phyloP scores from a whole-genome alignment of 2,888 invertebrate genomes.

The Lepetodrilus schrolli region DNA sequence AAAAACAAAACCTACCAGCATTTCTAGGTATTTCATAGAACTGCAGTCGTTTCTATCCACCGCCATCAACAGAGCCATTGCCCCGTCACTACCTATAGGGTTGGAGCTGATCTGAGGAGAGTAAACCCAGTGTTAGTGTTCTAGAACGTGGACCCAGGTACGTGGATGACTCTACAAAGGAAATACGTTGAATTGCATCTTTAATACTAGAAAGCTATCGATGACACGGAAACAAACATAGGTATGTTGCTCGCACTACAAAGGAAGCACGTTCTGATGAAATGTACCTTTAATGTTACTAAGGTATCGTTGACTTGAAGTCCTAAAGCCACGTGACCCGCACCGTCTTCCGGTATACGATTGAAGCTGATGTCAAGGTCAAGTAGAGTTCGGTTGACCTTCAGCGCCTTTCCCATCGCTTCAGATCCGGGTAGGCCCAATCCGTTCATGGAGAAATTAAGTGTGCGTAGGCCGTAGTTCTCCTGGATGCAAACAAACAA shows the following conservation, averaged over 20 bases:
- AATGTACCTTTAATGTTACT: conserved; percentile 58
- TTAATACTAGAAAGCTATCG: too few species aligned
- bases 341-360: conserved; percentile 67
- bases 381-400: conserved; percentile 65
- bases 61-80: conserved; percentile 56
- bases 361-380: conserved; percentile 70
- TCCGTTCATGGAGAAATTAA: conserved; percentile 71
- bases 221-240: not conserved
- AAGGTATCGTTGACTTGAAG: conserved; percentile 65
- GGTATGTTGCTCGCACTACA: not conserved
- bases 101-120: conserved; percentile 66
- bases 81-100: conserved; percentile 61
- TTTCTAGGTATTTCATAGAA: conserved; percentile 56
- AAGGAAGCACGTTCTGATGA: too few species aligned
- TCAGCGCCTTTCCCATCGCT: conserved; percentile 64
- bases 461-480: conserved; percentile 66
- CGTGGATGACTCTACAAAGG: too few species aligned
- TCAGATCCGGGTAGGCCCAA: conserved; percentile 63
- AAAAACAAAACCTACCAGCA: conserved; percentile 50
- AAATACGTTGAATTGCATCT: too few species aligned
- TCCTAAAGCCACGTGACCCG: conserved; percentile 58
- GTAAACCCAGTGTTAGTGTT: too few species aligned
- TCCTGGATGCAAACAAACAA: conserved; percentile 54
- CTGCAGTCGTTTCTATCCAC: conserved; percentile 65
- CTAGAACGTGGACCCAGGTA: too few species aligned